Evolutionary conservation across 2,113 vertebrate species (phyloP).

Genomic region (Oreotrochilus melanogaster): DNA sequence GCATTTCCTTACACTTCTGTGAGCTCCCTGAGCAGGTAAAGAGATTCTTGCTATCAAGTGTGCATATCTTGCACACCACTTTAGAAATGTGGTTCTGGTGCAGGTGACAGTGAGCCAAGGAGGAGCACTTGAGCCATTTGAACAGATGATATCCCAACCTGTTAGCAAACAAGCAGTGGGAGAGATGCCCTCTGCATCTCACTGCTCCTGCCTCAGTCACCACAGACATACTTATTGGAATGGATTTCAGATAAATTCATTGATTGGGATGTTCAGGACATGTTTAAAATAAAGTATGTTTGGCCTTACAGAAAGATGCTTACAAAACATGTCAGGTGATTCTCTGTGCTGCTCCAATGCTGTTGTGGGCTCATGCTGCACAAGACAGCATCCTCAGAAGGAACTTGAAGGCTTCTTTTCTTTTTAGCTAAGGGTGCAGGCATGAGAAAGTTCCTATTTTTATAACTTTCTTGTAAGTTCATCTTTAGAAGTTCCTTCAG

Average conservation of each 20-base stretch:
- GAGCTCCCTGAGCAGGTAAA: background rate
- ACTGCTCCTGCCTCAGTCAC: background rate
- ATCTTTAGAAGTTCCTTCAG: background rate
- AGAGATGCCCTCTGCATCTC: background rate
- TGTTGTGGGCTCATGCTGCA: background rate
- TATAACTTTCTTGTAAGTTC: background rate
- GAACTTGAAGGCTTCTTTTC: background rate
- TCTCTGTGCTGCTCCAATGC: background rate
- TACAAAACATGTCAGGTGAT: background rate
- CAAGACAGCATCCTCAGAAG: background rate
- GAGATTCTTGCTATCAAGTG: background rate
- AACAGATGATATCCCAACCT: background rate
- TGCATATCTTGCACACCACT: rapidly evolving
- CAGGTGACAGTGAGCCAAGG: no score
- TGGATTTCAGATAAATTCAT: background rate
- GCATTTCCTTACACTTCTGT: background rate
- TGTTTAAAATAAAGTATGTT: background rate
- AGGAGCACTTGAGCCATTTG: background rate
- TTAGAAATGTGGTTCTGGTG: background rate
- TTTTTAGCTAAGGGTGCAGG: background rate
- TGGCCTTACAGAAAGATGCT: background rate
- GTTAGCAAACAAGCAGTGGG: background rate
- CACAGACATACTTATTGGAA: background rate
- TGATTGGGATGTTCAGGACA: background rate
- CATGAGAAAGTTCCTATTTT: background rate